These are phyloP conservation scores for Notodonta ziczac DNA, from an alignment of 2,888 invertebrate species.

Conservation along the genomic window DNA sequence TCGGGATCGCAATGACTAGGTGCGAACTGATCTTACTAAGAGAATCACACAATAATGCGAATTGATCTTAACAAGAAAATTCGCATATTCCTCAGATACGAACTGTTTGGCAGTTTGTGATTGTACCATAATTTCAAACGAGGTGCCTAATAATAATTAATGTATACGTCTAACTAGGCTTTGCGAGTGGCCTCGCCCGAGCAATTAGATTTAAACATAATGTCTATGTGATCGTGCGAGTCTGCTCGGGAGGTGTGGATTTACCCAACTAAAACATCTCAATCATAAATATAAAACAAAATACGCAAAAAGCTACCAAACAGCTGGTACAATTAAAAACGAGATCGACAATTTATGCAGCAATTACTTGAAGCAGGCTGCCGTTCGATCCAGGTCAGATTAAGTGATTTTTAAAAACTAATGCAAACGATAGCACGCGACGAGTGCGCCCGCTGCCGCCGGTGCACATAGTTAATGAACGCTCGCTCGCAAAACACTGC, in stretches of 20 bases:
- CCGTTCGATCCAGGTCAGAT: conserved; percentile 79
- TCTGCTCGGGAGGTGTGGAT: no score
- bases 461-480: conserved; percentile 73
- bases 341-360: conserved; percentile 76
- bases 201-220: no score
- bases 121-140: neutral
- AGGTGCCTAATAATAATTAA: no score
- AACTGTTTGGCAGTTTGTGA: neutral
- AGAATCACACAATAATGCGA: conserved; percentile 15
- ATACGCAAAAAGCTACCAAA: conserved; percentile 25
- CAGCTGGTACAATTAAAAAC: conserved; percentile 66
- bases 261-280: neutral
- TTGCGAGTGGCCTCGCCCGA: no score
- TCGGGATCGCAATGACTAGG: conserved; percentile 45
- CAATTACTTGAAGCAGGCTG: conserved; percentile 75
- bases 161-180: no score
- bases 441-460: conserved; percentile 56
- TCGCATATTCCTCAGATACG: neutral
- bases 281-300: neutral
- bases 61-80: neutral
- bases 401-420: conserved; percentile 81
- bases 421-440: conserved; percentile 74
- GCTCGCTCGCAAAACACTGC: conserved; percentile 51
- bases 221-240: no score
- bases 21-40: conserved; percentile 32